Conservation (phyloP, 2,113 vertebrate genomes). For the Empidonax traillii region DNA sequence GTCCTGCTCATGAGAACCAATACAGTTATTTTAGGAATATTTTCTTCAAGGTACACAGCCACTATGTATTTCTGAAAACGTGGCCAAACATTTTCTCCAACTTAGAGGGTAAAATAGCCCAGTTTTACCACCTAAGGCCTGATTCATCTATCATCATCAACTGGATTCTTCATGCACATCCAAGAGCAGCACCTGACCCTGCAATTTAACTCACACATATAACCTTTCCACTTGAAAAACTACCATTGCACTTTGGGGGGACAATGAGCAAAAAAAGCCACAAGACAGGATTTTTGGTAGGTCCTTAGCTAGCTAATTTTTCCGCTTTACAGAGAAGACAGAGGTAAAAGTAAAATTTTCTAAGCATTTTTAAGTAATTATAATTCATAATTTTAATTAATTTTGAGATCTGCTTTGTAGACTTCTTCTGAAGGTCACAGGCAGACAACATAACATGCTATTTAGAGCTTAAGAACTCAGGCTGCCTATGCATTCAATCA, state of each 20-base stretch:
- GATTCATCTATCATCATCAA: conserved; percentile 20
- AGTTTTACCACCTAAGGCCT: not conserved
- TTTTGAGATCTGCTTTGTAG: not conserved
- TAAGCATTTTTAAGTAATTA: not conserved
- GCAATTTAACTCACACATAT: not conserved
- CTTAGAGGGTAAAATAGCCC: not conserved
- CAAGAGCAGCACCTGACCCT: not conserved
- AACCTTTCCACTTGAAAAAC: conserved; percentile 6
- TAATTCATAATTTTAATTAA: not conserved
- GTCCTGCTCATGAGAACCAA: not conserved
- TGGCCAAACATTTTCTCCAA: not conserved
- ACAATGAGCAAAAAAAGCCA: not conserved
- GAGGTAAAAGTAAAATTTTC: not conserved
- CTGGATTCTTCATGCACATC: conserved; percentile 1
- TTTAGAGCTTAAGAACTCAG: not conserved
- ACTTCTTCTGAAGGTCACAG: not conserved
- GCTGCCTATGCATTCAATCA: not conserved
- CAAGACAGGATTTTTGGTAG: not conserved
- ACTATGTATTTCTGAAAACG: not conserved
- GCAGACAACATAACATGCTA: not conserved
- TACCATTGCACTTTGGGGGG: not conserved
- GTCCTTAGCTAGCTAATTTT: not conserved
- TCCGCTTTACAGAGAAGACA: not conserved
- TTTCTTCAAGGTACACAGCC: not conserved
- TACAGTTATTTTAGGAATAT: not conserved